Evolutionary conservation across 64 coral and sea anemone species (phyloP).

Genomic region (Orbicella faveolata): DNA sequence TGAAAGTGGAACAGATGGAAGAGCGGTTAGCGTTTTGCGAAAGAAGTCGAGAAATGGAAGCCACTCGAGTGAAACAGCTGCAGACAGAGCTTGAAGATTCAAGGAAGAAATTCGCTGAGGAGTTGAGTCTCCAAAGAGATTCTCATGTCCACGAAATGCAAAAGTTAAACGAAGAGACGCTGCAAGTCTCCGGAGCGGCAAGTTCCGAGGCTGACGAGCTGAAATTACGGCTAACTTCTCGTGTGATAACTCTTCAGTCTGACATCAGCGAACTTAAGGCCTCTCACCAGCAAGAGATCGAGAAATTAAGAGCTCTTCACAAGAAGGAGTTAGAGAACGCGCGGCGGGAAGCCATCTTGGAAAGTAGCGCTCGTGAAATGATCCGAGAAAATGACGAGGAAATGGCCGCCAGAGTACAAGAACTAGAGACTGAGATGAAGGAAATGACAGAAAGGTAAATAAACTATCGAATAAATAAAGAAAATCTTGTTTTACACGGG

Average conservation of each 20-base stretch:
- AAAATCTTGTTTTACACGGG: too few species aligned
- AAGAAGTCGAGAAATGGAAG: slow-evolving; percentile 50
- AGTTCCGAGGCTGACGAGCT: slow-evolving; percentile 76
- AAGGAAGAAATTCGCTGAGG: slow-evolving; percentile 51
- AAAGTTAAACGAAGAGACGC: slow-evolving; percentile 80
- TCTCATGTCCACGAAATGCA: slow-evolving; percentile 76
- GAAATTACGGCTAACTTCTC: slow-evolving; percentile 82
- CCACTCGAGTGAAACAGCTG: slow-evolving; percentile 37
- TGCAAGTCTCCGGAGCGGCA: slow-evolving; percentile 75
- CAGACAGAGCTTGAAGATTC: slow-evolving; percentile 77
- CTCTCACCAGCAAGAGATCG: slow-evolving; percentile 66
- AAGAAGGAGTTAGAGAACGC: slow-evolving; percentile 75
- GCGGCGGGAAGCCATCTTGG: slow-evolving; percentile 82
- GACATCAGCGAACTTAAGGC: slow-evolving; percentile 97
- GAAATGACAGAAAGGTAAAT: slow-evolving; percentile 79
- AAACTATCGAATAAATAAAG: neutral
- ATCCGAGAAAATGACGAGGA: slow-evolving; percentile 71
- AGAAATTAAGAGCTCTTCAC: slow-evolving; percentile 70
- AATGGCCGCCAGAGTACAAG: slow-evolving; percentile 64
- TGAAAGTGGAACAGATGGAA: slow-evolving; percentile 44
- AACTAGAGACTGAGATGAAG: slow-evolving; percentile 81
- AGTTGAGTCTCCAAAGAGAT: slow-evolving; percentile 57
- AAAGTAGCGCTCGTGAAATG: slow-evolving; percentile 60
- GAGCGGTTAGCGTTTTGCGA: slow-evolving; percentile 49
- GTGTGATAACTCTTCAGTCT: slow-evolving; percentile 93